Conservation (phyloP, 2,797 vertebrate genomes). For the Glyptemys insculpta region DNA sequence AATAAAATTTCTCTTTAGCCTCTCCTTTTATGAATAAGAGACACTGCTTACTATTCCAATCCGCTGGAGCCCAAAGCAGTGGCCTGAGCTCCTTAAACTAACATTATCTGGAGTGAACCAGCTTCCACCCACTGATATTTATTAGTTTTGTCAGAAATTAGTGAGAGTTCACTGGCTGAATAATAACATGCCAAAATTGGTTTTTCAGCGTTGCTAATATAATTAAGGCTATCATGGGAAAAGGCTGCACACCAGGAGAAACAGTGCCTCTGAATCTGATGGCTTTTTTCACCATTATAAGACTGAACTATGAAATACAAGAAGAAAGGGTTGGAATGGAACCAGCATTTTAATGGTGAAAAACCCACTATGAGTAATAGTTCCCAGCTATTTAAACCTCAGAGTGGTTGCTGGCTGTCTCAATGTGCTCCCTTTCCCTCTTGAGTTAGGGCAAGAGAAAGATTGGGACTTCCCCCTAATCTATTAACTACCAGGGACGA, state of each 20-base stretch:
- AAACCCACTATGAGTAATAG: neutral
- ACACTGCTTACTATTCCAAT: neutral
- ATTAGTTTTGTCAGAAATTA: slow-evolving; percentile 73
- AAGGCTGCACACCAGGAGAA: neutral
- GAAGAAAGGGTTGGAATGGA: neutral
- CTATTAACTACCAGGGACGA: neutral
- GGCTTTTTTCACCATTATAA: neutral
- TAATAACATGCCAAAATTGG: slow-evolving; percentile 64
- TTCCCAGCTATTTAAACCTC: neutral
- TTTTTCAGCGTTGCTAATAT: slow-evolving; percentile 51
- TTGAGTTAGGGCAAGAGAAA: neutral
- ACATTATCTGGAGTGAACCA: neutral
- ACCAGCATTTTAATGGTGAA: neutral
- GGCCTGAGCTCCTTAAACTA: neutral
- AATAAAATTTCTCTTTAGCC: neutral
- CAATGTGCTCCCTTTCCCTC: neutral
- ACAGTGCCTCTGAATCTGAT: fast-evolving
- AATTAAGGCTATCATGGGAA: slow-evolving; percentile 55
- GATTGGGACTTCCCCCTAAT: neutral
- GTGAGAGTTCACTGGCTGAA: slow-evolving; percentile 68
- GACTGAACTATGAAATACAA: neutral
- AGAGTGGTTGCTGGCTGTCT: neutral
- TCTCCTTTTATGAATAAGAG: neutral
- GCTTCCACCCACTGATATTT: slow-evolving; percentile 26
- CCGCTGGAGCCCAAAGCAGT: neutral